Base-by-base conservation (phyloP, 2,113 vertebrate genomes). In the Fulmarus glacialis region DNA sequence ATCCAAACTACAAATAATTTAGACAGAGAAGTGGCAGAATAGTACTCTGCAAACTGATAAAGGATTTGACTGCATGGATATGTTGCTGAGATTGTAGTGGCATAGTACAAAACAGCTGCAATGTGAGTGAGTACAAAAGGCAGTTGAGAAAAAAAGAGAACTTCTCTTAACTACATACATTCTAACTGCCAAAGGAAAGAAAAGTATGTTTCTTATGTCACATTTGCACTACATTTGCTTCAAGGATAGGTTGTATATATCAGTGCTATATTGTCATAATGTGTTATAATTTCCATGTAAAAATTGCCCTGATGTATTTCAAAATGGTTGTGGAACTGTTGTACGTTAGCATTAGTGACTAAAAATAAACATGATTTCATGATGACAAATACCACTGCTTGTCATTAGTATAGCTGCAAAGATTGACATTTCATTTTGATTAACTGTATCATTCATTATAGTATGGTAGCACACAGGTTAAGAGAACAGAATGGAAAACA, bases 401-500 rank as follows among this genome's bases (percentile, higher is more conserved):
- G 23, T 58, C 50, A 89, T 63, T 34, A 85, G 19, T 29, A 68
- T 34, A 63, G 64, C 27, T 82, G 48, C n/a, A 87, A 82, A 82
- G 40, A 58, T 4, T 58, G 81, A 27, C 2, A 38, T 58, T 82
- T 90, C 48, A 73, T 82, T 88, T 38, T 56, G 4, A n/a, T 67
- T 62, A 90, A 63, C 34, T 34, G 2, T 59, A 59, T 63, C 4
- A 48, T 55, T 81, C 42, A 79, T 24, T 53, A 70, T 6, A 86
- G 56, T 24, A 81, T 1, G 6, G 40, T 23, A 97, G 45, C 97
- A 98, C 93, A 97, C 88, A 98, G 91, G 32, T 95, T 85, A 82
- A 93, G 85, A 98, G 91, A 95, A 94, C 42, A 97, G 91, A 93
- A 90, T 78, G 63, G 70, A 96, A 97, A 96, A 47, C 98, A 98